These are phyloP conservation scores for Drosophila pruinosa DNA, from an alignment of 1,140 invertebrate genomes.

Conservation along the genomic window DNA sequence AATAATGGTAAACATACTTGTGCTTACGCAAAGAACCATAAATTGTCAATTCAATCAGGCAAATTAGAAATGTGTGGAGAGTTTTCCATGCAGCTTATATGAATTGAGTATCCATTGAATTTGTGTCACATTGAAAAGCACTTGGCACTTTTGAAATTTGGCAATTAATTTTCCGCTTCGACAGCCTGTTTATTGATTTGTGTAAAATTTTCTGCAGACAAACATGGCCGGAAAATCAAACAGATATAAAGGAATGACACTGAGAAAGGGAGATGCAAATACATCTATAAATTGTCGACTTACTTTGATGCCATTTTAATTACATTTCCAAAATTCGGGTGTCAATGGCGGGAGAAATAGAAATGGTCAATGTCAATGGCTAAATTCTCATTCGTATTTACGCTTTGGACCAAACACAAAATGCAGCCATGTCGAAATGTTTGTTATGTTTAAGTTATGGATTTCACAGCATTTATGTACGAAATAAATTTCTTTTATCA, in stretches of 20 bases:
- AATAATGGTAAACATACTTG: conserved; percentile 1
- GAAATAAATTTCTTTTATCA: background rate
- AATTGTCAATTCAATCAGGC: conserved; percentile 14
- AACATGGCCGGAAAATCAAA: conserved; percentile 18
- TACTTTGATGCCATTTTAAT: conserved; percentile 57
- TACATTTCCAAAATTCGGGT: conserved; percentile 49
- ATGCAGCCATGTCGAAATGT: conserved; percentile 28
- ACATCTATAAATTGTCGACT: conserved; percentile 10
- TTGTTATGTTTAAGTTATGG: background rate
- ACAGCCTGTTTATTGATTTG: conserved; percentile 50
- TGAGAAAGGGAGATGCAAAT: background rate
- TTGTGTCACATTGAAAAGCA: conserved; percentile 21
- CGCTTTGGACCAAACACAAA: conserved; percentile 1
- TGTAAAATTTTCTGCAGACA: conserved; percentile 29
- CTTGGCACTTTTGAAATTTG: conserved; percentile 30
- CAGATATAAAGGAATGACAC: background rate
- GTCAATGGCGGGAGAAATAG: too few relatives aligned
- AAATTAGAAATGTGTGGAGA: conserved; percentile 5
- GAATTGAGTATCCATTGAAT: background rate
- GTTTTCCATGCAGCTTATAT: background rate
- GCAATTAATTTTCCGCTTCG: conserved; percentile 61
- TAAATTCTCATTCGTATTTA: conserved; percentile 32
- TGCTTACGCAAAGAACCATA: background rate
- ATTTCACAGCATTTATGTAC: conserved; percentile 2
- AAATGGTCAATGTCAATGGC: background rate